Percentiles rank a stretch among this genome's conserved stretches.
Evolutionary conservation across 2,113 vertebrate species (phyloP).

Genomic region (Pygoscelis adeliae): DNA sequence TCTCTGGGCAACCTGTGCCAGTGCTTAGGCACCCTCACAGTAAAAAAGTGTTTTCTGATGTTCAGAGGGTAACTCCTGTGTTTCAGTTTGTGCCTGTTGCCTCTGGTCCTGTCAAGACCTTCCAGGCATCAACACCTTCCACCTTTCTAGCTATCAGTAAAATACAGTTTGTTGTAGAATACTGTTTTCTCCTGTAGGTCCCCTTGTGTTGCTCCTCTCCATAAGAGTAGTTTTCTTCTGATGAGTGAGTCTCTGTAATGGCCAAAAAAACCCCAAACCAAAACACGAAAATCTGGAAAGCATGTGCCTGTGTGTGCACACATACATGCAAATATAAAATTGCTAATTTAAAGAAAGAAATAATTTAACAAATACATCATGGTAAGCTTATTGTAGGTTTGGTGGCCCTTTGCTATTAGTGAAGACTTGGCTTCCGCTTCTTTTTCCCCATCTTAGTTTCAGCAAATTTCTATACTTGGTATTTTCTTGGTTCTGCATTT

Average conservation of each 20-base stretch:
- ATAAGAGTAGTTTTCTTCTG: background rate
- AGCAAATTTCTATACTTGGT: background rate
- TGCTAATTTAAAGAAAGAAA: background rate
- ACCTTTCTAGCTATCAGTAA: background rate
- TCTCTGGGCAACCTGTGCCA: background rate
- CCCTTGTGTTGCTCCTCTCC: background rate
- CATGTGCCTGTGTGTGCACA: background rate
- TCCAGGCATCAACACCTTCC: background rate
- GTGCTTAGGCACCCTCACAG: background rate
- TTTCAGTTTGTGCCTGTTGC: fast-evolving
- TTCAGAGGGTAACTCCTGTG: background rate
- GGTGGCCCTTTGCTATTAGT: background rate
- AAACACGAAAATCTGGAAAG: background rate
- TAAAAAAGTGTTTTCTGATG: background rate
- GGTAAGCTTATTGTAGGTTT: background rate
- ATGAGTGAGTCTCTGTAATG: background rate
- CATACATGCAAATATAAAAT: background rate
- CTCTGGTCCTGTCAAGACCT: background rate
- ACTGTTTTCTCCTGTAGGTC: background rate
- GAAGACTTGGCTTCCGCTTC: background rate
- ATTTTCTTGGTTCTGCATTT: background rate
- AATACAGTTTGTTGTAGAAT: background rate
- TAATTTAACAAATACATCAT: background rate
- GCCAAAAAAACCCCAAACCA: background rate
- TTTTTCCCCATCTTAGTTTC: background rate